Evolutionary conservation across 2,888 invertebrate species (phyloP), one percentile per base, ranked within the genome.

Genomic region (Mythimna albipuncta): DNA sequence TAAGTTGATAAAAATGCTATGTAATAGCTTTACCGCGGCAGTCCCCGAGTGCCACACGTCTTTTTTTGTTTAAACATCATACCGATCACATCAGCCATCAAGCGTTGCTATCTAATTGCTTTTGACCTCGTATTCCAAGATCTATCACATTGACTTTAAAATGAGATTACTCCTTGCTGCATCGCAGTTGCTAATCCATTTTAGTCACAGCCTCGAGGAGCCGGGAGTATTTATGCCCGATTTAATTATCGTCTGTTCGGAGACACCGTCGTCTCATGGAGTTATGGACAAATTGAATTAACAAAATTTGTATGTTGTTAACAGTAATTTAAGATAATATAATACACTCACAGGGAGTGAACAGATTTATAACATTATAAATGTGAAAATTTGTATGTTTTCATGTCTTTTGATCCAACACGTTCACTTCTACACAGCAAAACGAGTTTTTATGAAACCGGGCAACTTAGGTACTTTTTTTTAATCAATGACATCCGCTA

Each of bases 151-250:
- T 4, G 19, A 57, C 11, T 77, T 21, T 26, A 16, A 73, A 78
- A 71, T 35, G 6, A 38, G 58, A 54, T 78, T 74, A 54, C 19
- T 54, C 26, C 19, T 59, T 38, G 44, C 38, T 62, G 21, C 54
- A 50, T 72, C 54, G 38, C 47, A 38, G 44, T 61, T 62, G 54
- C 2, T 72, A 50, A 79, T 79, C 61, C 47, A 57, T 72, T 75
- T 79, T 72, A 79, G 72, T 55, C 54, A 11, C 13, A 58, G 54
- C 38, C 47, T 61, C 59, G 3, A 32, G 41, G 41, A 68, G 47
- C 21, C 21, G 47, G 54, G 72, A 71, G 79, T 61, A 61, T 71
- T 78, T 71, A 61, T 72, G 69, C 44, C 54, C 67, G 54, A 79
- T 79, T 72, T 61, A 61, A 75, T 72, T 62, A 79, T 41, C 61